phyloP scores from a whole-genome alignment of 2,888 invertebrate species.

The Emmelina monodactyla region DNA sequence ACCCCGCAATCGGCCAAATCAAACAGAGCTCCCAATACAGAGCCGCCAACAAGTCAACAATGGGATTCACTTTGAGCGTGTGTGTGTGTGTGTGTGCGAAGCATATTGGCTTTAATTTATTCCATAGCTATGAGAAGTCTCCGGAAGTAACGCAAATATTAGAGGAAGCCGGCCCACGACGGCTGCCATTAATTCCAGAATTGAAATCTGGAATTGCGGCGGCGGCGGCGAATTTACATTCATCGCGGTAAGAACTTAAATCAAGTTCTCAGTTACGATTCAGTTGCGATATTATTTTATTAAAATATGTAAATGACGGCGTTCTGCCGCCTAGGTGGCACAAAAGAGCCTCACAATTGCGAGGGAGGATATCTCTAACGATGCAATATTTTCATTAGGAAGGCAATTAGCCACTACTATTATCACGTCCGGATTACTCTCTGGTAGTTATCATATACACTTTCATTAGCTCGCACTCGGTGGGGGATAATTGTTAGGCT shows the following conservation, averaged over 20 bases:
- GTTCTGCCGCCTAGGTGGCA: conserved; percentile 49
- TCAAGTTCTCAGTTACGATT: conserved; percentile 66
- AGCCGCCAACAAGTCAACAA: too few species aligned
- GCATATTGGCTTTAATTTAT: conserved; percentile 54
- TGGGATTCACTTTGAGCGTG: conserved; percentile 1
- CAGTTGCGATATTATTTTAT: conserved; percentile 67
- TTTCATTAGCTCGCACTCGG: not conserved
- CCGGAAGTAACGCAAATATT: conserved; percentile 64
- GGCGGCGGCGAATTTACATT: conserved; percentile 62
- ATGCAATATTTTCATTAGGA: conserved; percentile 58
- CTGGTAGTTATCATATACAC: not conserved
- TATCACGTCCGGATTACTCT: conserved; percentile 16
- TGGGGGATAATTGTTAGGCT: too few species aligned
- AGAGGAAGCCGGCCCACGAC: conserved; percentile 55
- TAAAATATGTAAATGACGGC: conserved; percentile 64
- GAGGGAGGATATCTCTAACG: conserved; percentile 51
- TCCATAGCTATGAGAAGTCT: conserved; percentile 54
- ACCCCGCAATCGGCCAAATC: conserved; percentile 2
- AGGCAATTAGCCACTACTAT: conserved; percentile 38
- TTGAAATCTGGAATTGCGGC: conserved; percentile 65
- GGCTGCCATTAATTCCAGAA: conserved; percentile 64
- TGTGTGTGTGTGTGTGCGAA: conserved; percentile 19
- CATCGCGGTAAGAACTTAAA: conserved; percentile 67
- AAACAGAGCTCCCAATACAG: not conserved
- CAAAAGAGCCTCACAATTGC: conserved; percentile 53